Base-by-base conservation (phyloP, 2,113 vertebrate species). In the Eptesicus fuscus region DNA sequence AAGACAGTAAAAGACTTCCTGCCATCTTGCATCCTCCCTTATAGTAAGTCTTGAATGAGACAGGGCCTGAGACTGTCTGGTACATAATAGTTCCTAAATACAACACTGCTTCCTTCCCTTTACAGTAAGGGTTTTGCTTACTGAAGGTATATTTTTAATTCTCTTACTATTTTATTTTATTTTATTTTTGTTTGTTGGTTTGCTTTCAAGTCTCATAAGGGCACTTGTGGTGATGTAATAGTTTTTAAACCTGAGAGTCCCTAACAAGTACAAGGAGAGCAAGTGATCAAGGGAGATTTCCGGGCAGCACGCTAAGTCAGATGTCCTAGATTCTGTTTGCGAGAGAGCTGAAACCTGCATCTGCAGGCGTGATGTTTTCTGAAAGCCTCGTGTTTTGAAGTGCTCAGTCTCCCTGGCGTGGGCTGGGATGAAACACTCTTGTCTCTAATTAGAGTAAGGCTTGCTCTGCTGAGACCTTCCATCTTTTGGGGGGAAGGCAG, bases 361-460 rank as follows among this genome's bases (percentile, higher is more conserved):
- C 92, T 84, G 47, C 79, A 80, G 51, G 51, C 1, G 14, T 79
- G 63, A 35, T 51, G 22, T 95, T 95, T 94, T 78, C 83, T 79
- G 23, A 74, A 93, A 70, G 8, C 91, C 83, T 91, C 93, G 23
- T 0, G 20, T 94, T 97, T 97, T 95, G 35, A 92, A 95, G 56
- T 20, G 0, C 22, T 93, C 13, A 0, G 6, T 77, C 51, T 90
- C 28, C 67, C 0, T 74, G 56, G 18, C 18, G 32, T 30, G 53
- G 53, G 32, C 30, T 78, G 47, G n/a, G 70, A 23, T 73, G 73
- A 95, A 53, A 80, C 28, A 14, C 4, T 5, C 7, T 73, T 73
- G 22, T 89, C 65, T 96, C 16, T 80, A 91, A 89, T 49, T 87
- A n/a, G 67, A 40, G 5, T 28, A 44, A 69, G 35, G 30, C 85